Evolutionary conservation across 2,888 invertebrate species (phyloP).

Genomic region (Myopa tessellatipennis): DNA sequence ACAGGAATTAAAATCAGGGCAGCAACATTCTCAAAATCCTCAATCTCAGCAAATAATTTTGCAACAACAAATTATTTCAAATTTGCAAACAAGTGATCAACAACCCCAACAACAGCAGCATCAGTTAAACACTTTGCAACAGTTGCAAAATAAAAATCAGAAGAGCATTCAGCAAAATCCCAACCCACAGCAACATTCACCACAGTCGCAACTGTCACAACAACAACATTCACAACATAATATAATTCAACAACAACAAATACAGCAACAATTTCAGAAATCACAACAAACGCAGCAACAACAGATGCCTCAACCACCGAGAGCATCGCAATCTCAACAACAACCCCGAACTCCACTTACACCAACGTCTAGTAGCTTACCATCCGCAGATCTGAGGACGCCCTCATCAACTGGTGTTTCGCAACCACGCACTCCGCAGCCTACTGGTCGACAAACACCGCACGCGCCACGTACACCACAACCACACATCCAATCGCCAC

Average conservation of each 20-base stretch:
- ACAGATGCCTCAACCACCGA: slow-evolving; percentile 49
- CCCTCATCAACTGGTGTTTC: slow-evolving; percentile 45
- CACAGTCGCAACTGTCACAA: slow-evolving; percentile 34
- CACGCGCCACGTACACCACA: slow-evolving; percentile 59
- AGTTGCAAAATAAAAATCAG: slow-evolving; percentile 45
- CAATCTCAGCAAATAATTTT: slow-evolving; percentile 57
- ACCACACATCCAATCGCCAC: slow-evolving; percentile 52
- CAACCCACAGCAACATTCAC: slow-evolving; percentile 49
- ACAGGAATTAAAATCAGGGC: slow-evolving; percentile 42
- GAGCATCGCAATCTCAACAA: slow-evolving; percentile 48
- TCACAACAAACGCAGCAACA: slow-evolving; percentile 38
- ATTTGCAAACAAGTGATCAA: slow-evolving; percentile 51
- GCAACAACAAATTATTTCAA: slow-evolving; percentile 62
- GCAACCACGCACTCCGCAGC: slow-evolving; percentile 55
- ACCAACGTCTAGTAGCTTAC: slow-evolving; percentile 50
- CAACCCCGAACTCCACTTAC: slow-evolving; percentile 51
- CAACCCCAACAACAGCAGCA: slow-evolving; percentile 53
- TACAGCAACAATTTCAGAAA: slow-evolving; percentile 42
- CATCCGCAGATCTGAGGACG: slow-evolving; percentile 43
- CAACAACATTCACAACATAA: slow-evolving; percentile 53
- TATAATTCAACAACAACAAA: slow-evolving; percentile 20
- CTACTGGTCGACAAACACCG: slow-evolving; percentile 57
- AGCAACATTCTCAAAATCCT: neutral
- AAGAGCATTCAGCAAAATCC: slow-evolving; percentile 52
- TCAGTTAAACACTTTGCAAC: slow-evolving; percentile 47